phyloP scores from a whole-genome alignment of 2,113 vertebrate genomes.

The Thunnus thynnus region DNA sequence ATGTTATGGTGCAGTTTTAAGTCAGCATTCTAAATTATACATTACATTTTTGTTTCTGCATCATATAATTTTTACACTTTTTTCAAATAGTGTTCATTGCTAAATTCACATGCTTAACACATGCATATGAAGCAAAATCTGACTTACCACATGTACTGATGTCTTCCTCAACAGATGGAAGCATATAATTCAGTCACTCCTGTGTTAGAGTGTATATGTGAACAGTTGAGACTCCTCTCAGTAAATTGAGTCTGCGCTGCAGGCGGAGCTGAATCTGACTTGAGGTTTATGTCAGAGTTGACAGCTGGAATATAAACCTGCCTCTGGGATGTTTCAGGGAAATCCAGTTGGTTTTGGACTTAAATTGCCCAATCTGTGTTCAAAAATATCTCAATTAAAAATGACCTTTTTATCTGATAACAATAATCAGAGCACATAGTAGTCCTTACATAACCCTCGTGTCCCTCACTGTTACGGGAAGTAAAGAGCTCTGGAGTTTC shows the following conservation, averaged over 20 bases:
- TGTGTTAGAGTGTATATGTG: background rate
- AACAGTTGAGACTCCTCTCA: background rate
- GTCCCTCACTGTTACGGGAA: constrained; percentile 59
- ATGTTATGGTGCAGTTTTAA: background rate
- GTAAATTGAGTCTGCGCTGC: constrained; percentile 27
- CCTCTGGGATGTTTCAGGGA: background rate
- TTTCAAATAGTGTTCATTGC: background rate
- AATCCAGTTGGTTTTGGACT: background rate
- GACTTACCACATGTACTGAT: constrained; percentile 52
- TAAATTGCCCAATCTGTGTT: constrained; percentile 7
- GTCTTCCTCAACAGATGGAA: constrained; percentile 28
- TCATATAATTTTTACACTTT: background rate
- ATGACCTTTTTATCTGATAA: background rate
- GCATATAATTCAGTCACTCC: background rate
- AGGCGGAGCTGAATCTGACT: constrained; percentile 35
- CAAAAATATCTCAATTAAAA: background rate
- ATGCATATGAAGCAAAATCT: background rate
- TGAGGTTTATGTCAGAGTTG: background rate
- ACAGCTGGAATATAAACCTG: constrained; percentile 24
- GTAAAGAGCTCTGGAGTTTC: constrained; percentile 50
- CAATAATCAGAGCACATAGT: background rate
- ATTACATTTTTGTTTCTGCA: background rate
- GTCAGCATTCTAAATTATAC: background rate
- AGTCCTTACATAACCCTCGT: constrained; percentile 24
- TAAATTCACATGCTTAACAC: background rate